These are phyloP conservation scores for Synodontis membranacea DNA, from an alignment of 2,113 vertebrate genomes.

Conservation along the genomic window DNA sequence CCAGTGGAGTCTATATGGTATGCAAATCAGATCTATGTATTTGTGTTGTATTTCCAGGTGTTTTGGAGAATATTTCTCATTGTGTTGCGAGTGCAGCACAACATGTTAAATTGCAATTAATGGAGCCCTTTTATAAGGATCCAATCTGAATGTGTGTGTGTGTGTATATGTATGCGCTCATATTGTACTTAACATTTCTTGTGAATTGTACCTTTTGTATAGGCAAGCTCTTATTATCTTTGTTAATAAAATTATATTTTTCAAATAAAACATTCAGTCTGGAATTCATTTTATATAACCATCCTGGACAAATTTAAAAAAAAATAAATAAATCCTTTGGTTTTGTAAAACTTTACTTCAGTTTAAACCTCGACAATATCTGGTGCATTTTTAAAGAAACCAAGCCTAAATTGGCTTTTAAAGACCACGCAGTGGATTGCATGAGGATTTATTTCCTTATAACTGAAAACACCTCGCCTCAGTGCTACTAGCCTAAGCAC, in stretches of 20 bases:
- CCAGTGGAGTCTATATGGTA: conserved; percentile 72
- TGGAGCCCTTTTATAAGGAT: conserved; percentile 48
- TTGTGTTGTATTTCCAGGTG: conserved; percentile 58
- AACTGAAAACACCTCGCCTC: not conserved
- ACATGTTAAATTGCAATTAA: conserved; percentile 20
- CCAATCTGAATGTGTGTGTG: not conserved
- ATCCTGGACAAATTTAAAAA: not conserved
- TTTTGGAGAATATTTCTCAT: conserved; percentile 75
- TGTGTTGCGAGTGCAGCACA: conserved; percentile 48
- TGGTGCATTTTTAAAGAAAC: not conserved
- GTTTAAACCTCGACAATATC: not conserved
- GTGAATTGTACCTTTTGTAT: conserved; percentile 27
- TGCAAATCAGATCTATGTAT: conserved; percentile 43
- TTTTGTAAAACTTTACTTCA: not conserved
- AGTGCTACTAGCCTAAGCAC: conserved; percentile 22
- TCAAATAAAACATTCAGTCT: not conserved
- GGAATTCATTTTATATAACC: not conserved
- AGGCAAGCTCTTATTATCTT: conserved; percentile 42
- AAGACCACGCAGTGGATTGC: not conserved
- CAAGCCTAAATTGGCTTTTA: not conserved
- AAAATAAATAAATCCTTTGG: not conserved
- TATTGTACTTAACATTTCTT: conserved; percentile 55
- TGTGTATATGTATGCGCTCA: not conserved
- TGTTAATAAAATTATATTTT: conserved; percentile 39
- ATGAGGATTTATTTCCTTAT: not conserved